These are phyloP conservation scores for Drosophila sucinea DNA, from an alignment of 1,140 invertebrate genomes.

Conservation along the genomic window DNA sequence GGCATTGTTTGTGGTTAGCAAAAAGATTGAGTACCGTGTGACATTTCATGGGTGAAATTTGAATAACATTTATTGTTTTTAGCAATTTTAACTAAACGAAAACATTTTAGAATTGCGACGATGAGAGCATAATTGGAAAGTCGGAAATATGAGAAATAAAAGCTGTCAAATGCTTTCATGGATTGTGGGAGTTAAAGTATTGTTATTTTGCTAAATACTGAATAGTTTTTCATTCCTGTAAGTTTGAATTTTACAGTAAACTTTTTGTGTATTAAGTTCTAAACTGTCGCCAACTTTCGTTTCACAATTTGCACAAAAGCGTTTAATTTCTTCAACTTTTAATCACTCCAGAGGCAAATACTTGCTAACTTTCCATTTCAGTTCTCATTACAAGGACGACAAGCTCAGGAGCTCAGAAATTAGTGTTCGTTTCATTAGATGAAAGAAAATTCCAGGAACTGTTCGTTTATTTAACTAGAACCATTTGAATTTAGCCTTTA, in stretches of 20 bases:
- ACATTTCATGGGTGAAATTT: conserved; percentile 39
- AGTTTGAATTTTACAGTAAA: neutral
- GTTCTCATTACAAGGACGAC: neutral
- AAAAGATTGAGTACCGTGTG: conserved; percentile 44
- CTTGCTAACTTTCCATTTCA: neutral
- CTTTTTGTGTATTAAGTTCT: neutral
- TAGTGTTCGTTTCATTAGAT: conserved; percentile 3
- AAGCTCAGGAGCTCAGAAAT: neutral
- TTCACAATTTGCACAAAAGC: neutral
- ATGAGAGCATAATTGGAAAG: neutral
- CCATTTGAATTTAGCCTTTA: neutral
- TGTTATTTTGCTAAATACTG: neutral
- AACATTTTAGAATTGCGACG: neutral
- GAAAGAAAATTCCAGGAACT: conserved; percentile 19
- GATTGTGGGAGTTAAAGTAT: neutral
- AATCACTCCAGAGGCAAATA: neutral
- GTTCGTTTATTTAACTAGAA: neutral
- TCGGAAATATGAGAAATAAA: neutral
- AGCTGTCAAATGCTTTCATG: neutral
- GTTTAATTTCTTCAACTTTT: conserved; percentile 7
- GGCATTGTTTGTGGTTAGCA: conserved; percentile 16
- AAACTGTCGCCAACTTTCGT: conserved; percentile 5
- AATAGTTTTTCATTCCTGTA: neutral
- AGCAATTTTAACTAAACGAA: neutral
- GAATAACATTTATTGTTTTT: conserved; percentile 31